These are phyloP conservation scores for Dermochelys coriacea DNA, from an alignment of 2,797 vertebrate genomes.

Conservation along the genomic window DNA sequence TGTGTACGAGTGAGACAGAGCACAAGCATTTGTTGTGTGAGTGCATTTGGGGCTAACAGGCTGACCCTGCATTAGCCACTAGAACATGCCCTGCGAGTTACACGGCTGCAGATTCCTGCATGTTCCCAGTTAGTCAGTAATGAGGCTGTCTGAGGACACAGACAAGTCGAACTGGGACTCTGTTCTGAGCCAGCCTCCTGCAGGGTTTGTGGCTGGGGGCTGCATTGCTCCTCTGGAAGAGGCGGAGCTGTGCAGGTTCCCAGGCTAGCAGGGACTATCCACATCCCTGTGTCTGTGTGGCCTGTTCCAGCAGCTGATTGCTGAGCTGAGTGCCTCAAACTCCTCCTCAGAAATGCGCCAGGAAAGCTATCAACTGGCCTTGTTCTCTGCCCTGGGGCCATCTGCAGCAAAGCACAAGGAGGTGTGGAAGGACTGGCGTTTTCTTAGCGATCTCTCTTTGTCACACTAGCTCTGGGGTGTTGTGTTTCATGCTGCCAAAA, in stretches of 20 bases:
- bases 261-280: background rate
- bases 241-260: accelerated
- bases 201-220: accelerated
- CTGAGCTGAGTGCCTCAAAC: accelerated
- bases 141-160: accelerated
- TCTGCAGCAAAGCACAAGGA: accelerated
- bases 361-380: background rate
- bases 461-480: background rate
- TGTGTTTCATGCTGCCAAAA: background rate
- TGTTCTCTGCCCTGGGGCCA: accelerated
- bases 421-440: accelerated
- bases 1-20: background rate
- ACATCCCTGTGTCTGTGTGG: background rate
- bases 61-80: too few species aligned
- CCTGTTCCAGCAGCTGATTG: background rate
- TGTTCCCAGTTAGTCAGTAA: background rate
- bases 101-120: too few species aligned
- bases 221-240: accelerated
- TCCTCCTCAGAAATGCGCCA: background rate
- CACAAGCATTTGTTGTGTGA: background rate
- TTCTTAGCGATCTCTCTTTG: background rate
- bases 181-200: accelerated
- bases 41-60: too few species aligned
- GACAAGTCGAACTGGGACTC: background rate
- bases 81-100: too few species aligned